Evolutionary conservation across 2,888 invertebrate species (phyloP), one percentile per base, ranked within the genome.

Genomic region (Aleiodes alternator): DNA sequence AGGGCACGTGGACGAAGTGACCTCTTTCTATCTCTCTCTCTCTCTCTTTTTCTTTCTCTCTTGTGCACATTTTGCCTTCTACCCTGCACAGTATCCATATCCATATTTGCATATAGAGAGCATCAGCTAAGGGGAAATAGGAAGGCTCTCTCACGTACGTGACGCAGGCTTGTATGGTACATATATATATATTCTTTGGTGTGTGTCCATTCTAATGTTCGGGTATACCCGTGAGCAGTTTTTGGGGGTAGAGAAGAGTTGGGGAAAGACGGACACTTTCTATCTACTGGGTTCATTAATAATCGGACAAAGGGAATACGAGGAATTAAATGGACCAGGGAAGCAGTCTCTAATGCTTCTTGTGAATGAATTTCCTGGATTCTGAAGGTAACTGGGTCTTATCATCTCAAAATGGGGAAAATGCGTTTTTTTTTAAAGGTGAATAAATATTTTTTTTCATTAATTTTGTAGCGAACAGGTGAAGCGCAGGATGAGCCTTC

Each of bases 41-140:
- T 66, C 12, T 82, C 79, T 43, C 23, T n/a, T 12, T 11, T 14
- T 16, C 48, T 6, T 7, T 1, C 7, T 11, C 51, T 29, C 29
- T n/a, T n/a, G n/a, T n/a, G 38, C 5, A 4, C 23, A 8, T 29
- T 48, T 12, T 9, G 3, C 8, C 8, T 12, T 31, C 51, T 5
- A 7, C 51, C n/a, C 31, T 12, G 34, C 7, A 8, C 31, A 51
- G 29, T 68, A 68, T 38, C 51, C 68, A 68, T 68, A 64, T 68
- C 51, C 51, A 31, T 86, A 89, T 89, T 89, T 89, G 88, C 89
- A 89, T 89, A 89, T 89, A 89, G 88, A 89, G 87, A 88, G 89
- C 85, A 86, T 87, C 84, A 87, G 87, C 87, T 87, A 87, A 88
- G 88, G 89, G 43, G 89, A 89, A 89, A 89, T 89, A 88, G 89